Evolutionary conservation across 2,113 vertebrate genomes (phyloP), one percentile per base, ranked within the genome.

Genomic region (Podarcis raffonei): DNA sequence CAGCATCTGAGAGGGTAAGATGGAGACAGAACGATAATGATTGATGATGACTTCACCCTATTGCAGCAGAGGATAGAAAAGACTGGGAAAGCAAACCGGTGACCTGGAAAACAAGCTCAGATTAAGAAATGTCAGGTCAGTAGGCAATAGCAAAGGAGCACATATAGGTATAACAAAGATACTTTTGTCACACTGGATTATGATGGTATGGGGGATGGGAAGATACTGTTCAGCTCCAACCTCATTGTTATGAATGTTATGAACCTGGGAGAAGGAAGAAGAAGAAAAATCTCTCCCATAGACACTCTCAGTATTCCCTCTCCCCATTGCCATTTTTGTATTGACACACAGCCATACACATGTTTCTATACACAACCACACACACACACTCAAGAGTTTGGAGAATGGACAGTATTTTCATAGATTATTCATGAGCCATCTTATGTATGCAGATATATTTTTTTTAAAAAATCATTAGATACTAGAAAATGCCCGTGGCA

Each of bases 141-240:
- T 12, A 66, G 72, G 32, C 3, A 25, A 85, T 90, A 39, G 81
- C 86, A 86, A 87, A 91, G 92, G 65, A 91, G 8, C 32, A 62
- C 83, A 89, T 84, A 23, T 0, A 90, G 59, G 0, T 86, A 77
- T 77, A 91, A 42, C 20, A 84, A 81, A 91, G 15, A 48, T 91
- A 68, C 81, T 92, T 81, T 91, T 92, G 81, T 94, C 79, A 89
- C 25, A 35, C 25, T 83, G 71, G 77, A 69, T 87, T 42, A 77
- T 71, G 53, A 87, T 84, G 66, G n/a, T 69, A 27, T 27, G 82
- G 75, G 57, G 81, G 87, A 83, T 30, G 35, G 37, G 71, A 78
- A 6, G 75, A 91, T 86, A 90, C 91, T 32, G 25, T 87, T 86
- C 48, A 87, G 13, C 8, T 91, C 5, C 37, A 78, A 3, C 69